Evolutionary conservation across 1,140 invertebrate species (phyloP).

Genomic region (Drosophila lini): DNA sequence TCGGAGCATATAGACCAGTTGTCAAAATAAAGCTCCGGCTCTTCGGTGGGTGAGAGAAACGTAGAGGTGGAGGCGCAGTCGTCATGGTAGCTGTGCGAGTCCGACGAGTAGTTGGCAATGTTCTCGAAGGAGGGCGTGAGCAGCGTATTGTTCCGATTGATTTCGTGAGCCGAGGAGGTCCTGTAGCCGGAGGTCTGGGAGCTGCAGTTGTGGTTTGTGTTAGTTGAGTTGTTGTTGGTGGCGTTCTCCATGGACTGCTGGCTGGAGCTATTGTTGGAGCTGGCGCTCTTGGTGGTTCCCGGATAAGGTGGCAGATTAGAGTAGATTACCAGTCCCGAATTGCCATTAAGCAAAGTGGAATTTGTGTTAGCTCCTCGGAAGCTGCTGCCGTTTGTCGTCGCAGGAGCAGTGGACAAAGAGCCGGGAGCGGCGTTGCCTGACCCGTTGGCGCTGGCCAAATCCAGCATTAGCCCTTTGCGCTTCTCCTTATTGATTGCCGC

Average conservation of each 20-base stretch:
- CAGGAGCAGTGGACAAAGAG: slow-evolving; percentile 33
- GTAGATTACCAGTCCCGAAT: slow-evolving; percentile 52
- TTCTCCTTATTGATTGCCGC: slow-evolving; percentile 72
- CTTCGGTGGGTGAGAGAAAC: slow-evolving; percentile 87
- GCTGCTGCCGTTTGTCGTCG: slow-evolving; percentile 31
- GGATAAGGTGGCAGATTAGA: slow-evolving; percentile 79
- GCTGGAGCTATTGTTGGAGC: slow-evolving; percentile 74
- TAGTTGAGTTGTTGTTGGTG: slow-evolving; percentile 73
- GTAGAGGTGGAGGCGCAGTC: slow-evolving; percentile 83
- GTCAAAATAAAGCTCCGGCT: slow-evolving; percentile 87
- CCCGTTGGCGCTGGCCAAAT: slow-evolving; percentile 85
- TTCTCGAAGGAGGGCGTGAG: slow-evolving; percentile 82
- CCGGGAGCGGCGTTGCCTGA: slow-evolving; percentile 29
- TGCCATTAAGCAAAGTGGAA: slow-evolving; percentile 68
- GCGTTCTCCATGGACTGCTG: slow-evolving; percentile 70
- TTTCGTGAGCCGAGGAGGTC: slow-evolving; percentile 84
- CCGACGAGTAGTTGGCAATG: slow-evolving; percentile 83
- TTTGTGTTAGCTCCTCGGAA: slow-evolving; percentile 62
- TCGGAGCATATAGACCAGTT: slow-evolving; percentile 89
- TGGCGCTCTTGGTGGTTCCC: slow-evolving; percentile 66
- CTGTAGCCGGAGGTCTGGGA: slow-evolving; percentile 78
- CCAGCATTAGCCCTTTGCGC: slow-evolving; percentile 88
- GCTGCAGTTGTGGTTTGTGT: slow-evolving; percentile 73
- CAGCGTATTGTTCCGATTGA: slow-evolving; percentile 80
- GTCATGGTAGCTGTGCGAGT: slow-evolving; percentile 79